Conservation (phyloP, 2,888 invertebrate genomes). For the Limnephilus auricula region DNA sequence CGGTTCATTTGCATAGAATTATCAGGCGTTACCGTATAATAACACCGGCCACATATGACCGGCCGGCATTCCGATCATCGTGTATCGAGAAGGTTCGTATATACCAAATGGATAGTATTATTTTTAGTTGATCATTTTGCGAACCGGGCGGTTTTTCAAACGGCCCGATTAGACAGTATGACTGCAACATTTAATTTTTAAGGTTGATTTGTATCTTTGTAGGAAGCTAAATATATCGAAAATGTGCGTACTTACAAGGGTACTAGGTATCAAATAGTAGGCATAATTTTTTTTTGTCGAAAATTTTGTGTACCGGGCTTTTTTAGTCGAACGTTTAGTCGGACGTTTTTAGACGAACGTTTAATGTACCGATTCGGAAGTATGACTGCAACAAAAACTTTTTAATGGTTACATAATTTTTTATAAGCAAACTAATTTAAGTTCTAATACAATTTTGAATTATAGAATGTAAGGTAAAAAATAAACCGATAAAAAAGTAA, state of each 20-base stretch:
- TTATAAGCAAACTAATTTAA: no score
- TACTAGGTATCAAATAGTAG: no score
- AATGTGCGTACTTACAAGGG: no score
- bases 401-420: no score
- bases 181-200: background rate
- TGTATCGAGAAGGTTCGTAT: slow-evolving; percentile 34
- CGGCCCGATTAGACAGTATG: background rate
- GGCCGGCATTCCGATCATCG: slow-evolving; percentile 55
- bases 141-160: background rate
- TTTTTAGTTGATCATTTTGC: slow-evolving; percentile 28
- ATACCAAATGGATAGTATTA: slow-evolving; percentile 4
- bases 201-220: no score
- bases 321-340: no score
- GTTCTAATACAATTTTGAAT: no score
- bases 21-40: slow-evolving; percentile 59
- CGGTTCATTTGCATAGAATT: slow-evolving; percentile 64
- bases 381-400: slow-evolving; percentile 2
- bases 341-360: no score
- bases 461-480: no score
- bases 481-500: no score
- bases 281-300: background rate
- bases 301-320: background rate
- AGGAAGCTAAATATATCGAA: no score
- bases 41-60: slow-evolving; percentile 34
- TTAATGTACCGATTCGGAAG: background rate